These are phyloP conservation scores for Abramis brama DNA, from an alignment of 2,113 vertebrate species.

Conservation along the genomic window DNA sequence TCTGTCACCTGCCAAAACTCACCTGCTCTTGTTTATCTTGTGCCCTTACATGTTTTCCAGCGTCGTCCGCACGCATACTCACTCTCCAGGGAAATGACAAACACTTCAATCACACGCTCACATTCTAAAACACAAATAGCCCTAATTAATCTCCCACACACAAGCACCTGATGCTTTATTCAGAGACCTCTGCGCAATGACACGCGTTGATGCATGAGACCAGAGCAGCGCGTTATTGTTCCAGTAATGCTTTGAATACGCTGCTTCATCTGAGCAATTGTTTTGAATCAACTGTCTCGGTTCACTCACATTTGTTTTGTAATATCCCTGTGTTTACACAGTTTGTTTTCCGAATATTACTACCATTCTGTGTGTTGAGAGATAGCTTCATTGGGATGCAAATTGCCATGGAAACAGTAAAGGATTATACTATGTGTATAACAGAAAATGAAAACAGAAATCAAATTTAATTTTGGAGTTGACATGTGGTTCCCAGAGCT, in stretches of 20 bases:
- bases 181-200: constrained; percentile 20
- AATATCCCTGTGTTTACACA: constrained; percentile 7
- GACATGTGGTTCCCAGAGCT: constrained; percentile 5
- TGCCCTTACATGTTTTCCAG: not conserved
- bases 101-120: constrained; percentile 34
- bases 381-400: constrained; percentile 25
- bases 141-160: constrained; percentile 38
- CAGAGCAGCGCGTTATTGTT: not conserved
- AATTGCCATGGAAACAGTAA: constrained; percentile 39
- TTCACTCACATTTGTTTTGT: not conserved
- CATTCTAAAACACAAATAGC: constrained; percentile 30
- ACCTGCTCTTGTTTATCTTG: constrained; percentile 35
- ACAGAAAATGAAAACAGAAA: constrained; percentile 12
- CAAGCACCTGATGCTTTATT: constrained; percentile 40
- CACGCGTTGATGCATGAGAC: constrained; percentile 12
- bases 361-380: constrained; percentile 7
- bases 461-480: constrained; percentile 16
- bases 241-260: not conserved
- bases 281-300: constrained; percentile 1
- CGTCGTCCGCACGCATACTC: not conserved
- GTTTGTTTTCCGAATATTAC: constrained; percentile 10
- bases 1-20: constrained; percentile 33
- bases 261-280: constrained; percentile 3
- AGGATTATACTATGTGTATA: constrained; percentile 14
- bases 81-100: constrained; percentile 14